phyloP scores from a whole-genome alignment of 1,140 invertebrate genomes.

The Pantala flavescens region DNA sequence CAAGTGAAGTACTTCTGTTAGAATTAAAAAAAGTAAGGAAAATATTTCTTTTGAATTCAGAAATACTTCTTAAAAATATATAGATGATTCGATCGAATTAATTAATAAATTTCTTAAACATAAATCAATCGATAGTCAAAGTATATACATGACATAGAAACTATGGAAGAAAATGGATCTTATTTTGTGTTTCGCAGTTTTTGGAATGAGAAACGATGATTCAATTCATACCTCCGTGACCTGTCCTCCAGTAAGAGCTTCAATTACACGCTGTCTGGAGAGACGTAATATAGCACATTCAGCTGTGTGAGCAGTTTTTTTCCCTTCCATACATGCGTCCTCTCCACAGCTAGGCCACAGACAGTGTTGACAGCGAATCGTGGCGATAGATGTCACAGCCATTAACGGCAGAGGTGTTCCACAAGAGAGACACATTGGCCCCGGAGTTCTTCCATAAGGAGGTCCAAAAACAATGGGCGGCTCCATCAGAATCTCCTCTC shows the following conservation, averaged over 20 bases:
- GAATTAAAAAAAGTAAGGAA: no score
- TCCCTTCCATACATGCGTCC: constrained; percentile 37
- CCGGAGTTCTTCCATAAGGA: constrained; percentile 33
- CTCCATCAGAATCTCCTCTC: constrained; percentile 55
- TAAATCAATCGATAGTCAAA: no score
- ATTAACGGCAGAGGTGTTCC: constrained; percentile 34
- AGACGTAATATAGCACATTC: not conserved
- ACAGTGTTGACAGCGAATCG: constrained; percentile 48
- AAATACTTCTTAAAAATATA: no score
- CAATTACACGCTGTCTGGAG: not conserved
- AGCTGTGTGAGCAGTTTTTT: not conserved
- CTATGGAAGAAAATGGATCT: no score
- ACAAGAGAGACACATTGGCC: constrained; percentile 57
- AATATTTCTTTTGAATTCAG: no score
- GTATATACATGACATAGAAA: no score
- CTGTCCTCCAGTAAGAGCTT: not conserved
- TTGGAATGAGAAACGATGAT: no score
- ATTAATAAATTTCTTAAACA: no score
- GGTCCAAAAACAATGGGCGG: constrained; percentile 46
- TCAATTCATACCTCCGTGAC: not conserved
- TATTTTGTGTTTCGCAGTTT: no score
- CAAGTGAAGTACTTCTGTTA: no score
- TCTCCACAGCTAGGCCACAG: constrained; percentile 63
- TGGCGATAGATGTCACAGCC: constrained; percentile 18
- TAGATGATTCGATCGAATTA: no score